Evolutionary conservation across 1,140 invertebrate species (phyloP).

Genomic region (Heterodera carotae): DNA sequence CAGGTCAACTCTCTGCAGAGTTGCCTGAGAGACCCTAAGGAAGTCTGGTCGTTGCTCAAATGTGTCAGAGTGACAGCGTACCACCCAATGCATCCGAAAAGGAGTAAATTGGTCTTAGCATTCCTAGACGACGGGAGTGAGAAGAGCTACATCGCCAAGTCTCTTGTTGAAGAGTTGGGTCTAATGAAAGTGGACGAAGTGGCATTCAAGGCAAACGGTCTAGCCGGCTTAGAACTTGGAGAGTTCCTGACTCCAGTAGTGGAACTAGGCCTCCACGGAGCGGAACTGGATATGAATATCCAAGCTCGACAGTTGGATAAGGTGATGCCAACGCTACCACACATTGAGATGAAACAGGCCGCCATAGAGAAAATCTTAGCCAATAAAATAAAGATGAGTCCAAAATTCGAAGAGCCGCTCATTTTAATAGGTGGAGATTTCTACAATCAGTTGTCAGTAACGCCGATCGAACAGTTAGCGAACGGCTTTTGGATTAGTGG

Average conservation of each 20-base stretch:
- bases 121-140: conserved; percentile 6
- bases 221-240: not conserved
- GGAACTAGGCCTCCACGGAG: not conserved
- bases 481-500: conserved; percentile 10
- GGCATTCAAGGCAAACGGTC: not conserved
- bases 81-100: not conserved
- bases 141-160: not conserved
- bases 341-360: not conserved
- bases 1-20: not conserved
- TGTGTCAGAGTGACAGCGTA: not conserved
- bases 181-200: not conserved
- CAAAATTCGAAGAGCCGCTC: not conserved
- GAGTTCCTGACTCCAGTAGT: not conserved
- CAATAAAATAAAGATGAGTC: not conserved
- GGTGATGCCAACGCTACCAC: not conserved
- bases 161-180: not conserved
- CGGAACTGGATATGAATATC: not conserved
- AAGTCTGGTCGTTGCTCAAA: not conserved
- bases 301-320: conserved; percentile 1
- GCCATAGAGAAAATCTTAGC: not conserved
- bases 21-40: not conserved
- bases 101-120: not conserved
- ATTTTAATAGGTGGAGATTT: not conserved
- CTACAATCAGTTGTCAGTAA: not conserved
- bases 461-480: not conserved